Evolutionary conservation across 1,140 invertebrate species (phyloP), one percentile per base, ranked within the genome.

Genomic region (Drosophila novamexicana): DNA sequence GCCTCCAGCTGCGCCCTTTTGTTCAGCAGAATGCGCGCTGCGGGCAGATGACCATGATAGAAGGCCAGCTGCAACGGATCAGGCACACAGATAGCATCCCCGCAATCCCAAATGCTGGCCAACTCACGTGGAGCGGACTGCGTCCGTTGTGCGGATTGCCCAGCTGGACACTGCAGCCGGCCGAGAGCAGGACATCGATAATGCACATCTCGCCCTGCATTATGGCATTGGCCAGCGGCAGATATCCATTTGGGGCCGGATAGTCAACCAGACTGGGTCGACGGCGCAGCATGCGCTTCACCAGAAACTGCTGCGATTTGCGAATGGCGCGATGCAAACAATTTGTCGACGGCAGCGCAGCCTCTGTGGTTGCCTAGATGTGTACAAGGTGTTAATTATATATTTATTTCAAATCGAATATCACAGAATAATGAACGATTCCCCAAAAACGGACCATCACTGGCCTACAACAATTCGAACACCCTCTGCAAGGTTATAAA

Each of bases 261-360:
- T 83, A 89, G 12, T 90, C 91, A 29, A 91, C 75, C 12, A 92
- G 61, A 18, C 76, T 91, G 10, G 91, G 85, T 1, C 91, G 78
- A 2, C 85, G 74, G 6, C 89, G 90, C 29, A 92, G 59, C 68
- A 92, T 90, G 10, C 91, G 89, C 44, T 92, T 92, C 3, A 92
- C 88, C 68, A 92, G 64, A 72, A 92, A 92, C 32, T 92, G 91
- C 49, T 92, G 89, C 4, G 86, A 90, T 36, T 92, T 92, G 44
- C 62, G 82, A 37, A 92, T 92, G 56, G 91, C 91, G 1, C 89
- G 82, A 69, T 88, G 77, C 45, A 92, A 56, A 22, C 80, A 81
- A 12, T 77, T 78, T 4, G 91, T 81, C 18, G 91, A 77, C 0
- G 91, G 91, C 18, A 68, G 44, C 4, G 85, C 56, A 2, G 91